Evolutionary conservation across 2,113 vertebrate species (phyloP), one percentile per base, ranked within the genome.

Genomic region (Kryptolebias marmoratus): DNA sequence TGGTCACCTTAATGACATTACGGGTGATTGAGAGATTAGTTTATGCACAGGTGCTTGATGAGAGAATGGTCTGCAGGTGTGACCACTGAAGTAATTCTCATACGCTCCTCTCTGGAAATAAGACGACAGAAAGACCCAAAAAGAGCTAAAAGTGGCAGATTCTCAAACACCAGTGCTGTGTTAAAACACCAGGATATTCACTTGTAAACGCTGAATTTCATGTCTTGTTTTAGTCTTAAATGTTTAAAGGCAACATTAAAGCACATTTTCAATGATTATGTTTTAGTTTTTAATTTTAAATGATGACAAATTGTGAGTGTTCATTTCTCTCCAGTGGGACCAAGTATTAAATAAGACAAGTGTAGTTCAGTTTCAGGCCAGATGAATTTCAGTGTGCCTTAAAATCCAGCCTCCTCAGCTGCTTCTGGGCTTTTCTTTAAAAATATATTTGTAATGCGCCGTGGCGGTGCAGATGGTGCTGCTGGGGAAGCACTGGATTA

Each of bases 401-500:
- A 11, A 45, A 45, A 45, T 45, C 10, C 44, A 7, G 12, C 44
- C 47, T 48, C 39, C 8, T 48, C 47, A 48, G 47, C 47, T 48
- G 47, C 47, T 42, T 64, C 60, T 69, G 22, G 68, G 71, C 44
- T 62, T 58, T 56, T 57, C 57, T 45, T 50, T 28, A 32, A 10
- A 16, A 59, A n/a, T 36, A 32, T 8, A 52, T n/a, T 54, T 53
- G 28, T 39, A 30, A 28, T 8, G 53, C 68, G 32, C 52, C 68
- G 58, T n/a, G 27, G 65, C 7, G 48, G n/a, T 60, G 57, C 71
- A 30, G 68, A 31, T 52, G 77, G 62, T 15, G 64, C 27, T 53
- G 64, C 71, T 63, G 74, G 74, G 68, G 67, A 59, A 64, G 79
- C 71, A 48, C 79, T 69, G 70, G 79, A 84, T 87, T 74, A 71